phyloP scores from a whole-genome alignment of 2,797 vertebrate genomes.

The Odontamblyopus lacepedii region DNA sequence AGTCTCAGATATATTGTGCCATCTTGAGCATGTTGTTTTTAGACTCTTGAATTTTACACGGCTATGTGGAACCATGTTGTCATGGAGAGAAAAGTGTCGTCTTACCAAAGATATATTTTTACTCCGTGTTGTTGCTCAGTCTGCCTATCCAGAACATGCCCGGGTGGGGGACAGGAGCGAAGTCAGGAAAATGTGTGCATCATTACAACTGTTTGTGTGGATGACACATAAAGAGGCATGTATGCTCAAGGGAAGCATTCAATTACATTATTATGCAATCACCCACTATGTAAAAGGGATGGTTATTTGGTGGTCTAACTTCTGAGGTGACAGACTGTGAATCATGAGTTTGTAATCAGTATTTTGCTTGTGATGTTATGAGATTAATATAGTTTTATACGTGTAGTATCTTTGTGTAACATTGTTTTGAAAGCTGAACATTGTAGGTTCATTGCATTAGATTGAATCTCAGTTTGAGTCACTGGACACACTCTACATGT shows the following conservation, averaged over 20 bases:
- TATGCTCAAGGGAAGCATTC: constrained; percentile 16
- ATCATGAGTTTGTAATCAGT: neutral
- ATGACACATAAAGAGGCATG: neutral
- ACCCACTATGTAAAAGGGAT: neutral
- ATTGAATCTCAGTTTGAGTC: constrained; percentile 13
- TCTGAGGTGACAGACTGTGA: neutral
- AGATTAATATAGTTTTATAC: neutral
- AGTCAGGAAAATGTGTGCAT: constrained; percentile 27
- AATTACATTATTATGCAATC: neutral
- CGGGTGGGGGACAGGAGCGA: constrained; percentile 12
- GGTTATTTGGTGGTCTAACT: neutral
- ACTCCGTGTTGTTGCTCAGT: constrained; percentile 62
- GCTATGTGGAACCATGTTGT: constrained; percentile 39
- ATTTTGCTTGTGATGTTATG: neutral
- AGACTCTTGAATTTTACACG: constrained; percentile 25
- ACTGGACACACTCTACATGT: constrained; percentile 13
- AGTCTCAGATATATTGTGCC: constrained; percentile 20
- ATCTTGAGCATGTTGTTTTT: constrained; percentile 49
- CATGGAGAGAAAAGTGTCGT: constrained; percentile 56
- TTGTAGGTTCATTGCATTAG: constrained; percentile 7
- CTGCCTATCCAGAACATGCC: constrained; percentile 5
- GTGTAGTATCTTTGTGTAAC: neutral
- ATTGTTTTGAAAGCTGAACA: neutral
- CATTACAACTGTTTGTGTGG: constrained; percentile 25
- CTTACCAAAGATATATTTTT: constrained; percentile 74